These are phyloP conservation scores for Actinernus sp. DNA, from an alignment of 92 coral and sea anemone species.

Conservation along the genomic window DNA sequence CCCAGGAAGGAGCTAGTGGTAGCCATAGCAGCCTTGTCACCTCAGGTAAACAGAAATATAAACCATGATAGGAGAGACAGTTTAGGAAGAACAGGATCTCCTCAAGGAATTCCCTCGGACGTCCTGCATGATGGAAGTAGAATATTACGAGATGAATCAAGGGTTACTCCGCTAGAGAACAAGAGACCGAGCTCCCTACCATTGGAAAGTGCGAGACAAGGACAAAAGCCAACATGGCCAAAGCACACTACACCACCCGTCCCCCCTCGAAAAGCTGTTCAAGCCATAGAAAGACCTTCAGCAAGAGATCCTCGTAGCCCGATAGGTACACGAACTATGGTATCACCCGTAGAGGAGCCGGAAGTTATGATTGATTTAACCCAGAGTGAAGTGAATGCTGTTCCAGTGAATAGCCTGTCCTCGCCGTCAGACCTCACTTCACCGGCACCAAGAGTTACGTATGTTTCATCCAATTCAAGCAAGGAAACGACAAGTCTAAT, in stretches of 20 bases:
- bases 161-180: slow-evolving; percentile 4
- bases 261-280: slow-evolving; percentile 10
- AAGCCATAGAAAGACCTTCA: not conserved
- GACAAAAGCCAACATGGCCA: slow-evolving; percentile 4
- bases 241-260: slow-evolving; percentile 24
- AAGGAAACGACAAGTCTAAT: not conserved
- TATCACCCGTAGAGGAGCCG: slow-evolving; percentile 4
- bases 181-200: not conserved
- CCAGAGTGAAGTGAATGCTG: slow-evolving; percentile 43
- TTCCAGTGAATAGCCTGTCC: slow-evolving; percentile 38
- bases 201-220: slow-evolving; percentile 13
- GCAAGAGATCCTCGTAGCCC: slow-evolving; percentile 23
- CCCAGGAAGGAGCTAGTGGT: too few species aligned
- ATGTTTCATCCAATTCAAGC: not conserved
- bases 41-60: slow-evolving; percentile 7
- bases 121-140: not conserved
- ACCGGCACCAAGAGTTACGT: not conserved
- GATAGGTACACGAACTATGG: not conserved
- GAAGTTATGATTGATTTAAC: slow-evolving; percentile 66
- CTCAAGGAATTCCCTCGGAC: slow-evolving; percentile 18
- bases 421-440: not conserved
- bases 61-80: slow-evolving; percentile 14
- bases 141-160: not conserved
- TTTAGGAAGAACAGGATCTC: too few species aligned
- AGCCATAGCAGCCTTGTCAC: too few species aligned